Conservation (phyloP, 2,113 vertebrate genomes). For the Bagarius yarrelli region DNA sequence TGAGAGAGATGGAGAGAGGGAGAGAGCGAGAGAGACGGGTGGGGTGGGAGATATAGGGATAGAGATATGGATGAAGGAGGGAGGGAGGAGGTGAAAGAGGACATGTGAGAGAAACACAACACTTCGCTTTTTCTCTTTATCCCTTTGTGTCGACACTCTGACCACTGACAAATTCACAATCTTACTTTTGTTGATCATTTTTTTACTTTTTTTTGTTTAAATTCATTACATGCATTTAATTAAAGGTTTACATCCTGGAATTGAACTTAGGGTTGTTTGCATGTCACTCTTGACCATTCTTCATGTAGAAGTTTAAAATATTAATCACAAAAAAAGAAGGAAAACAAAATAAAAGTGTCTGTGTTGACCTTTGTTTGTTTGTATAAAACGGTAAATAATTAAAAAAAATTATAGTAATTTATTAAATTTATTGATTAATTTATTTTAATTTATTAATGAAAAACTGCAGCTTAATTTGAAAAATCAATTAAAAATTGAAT, state of each 20-base stretch:
- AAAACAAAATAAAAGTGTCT: background rate
- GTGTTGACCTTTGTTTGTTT: too few relatives aligned
- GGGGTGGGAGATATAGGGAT: constrained; percentile 46
- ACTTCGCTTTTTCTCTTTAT: constrained; percentile 67
- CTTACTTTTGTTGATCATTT: background rate
- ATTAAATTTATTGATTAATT: background rate
- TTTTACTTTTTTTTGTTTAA: background rate
- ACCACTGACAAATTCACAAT: constrained; percentile 27
- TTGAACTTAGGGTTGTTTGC: background rate
- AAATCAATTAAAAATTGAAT: background rate
- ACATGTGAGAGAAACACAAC: constrained; percentile 66
- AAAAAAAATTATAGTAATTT: too few relatives aligned
- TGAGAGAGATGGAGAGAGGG: constrained; percentile 3
- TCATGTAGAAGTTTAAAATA: background rate
- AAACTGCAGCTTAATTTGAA: background rate
- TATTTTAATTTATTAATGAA: background rate
- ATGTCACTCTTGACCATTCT: background rate
- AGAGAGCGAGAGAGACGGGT: constrained; percentile 32
- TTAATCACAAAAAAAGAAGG: background rate
- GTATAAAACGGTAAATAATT: too few relatives aligned
- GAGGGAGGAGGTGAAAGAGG: background rate
- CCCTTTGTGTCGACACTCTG: constrained; percentile 67
- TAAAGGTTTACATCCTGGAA: background rate
- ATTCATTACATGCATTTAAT: background rate
- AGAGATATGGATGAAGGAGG: constrained; percentile 5